Percentiles rank a stretch among this genome's conserved stretches.
Conservation (phyloP, 2,888 invertebrate genomes). For the Drosophila picticornis region DNA sequence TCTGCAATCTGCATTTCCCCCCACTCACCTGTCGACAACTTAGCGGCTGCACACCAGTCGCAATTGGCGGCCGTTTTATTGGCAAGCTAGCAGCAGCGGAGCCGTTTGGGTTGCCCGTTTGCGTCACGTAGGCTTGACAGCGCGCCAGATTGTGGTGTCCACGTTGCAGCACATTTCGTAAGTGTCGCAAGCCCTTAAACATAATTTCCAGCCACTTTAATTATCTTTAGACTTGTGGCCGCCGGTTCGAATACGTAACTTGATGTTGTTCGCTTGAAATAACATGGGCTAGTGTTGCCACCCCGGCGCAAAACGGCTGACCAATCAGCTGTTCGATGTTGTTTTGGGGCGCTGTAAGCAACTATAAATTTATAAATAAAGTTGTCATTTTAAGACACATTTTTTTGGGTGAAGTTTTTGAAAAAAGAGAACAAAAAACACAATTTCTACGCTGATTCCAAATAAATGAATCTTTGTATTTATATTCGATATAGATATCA, state of each 20-base stretch:
- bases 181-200: constrained; percentile 73
- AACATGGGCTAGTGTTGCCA: constrained; percentile 59
- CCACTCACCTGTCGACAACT: constrained; percentile 69
- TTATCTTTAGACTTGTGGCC: constrained; percentile 35
- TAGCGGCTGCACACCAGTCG: constrained; percentile 47
- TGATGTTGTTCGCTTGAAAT: constrained; percentile 64
- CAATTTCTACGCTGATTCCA: neutral
- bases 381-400: constrained; percentile 42
- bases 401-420: neutral
- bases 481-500: neutral
- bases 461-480: neutral
- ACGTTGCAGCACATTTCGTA: constrained; percentile 72
- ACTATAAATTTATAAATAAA: constrained; percentile 46
- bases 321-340: constrained; percentile 61
- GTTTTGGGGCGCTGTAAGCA: constrained; percentile 15
- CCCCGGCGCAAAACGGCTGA: constrained; percentile 51
- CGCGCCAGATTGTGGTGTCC: constrained; percentile 56
- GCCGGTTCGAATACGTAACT: constrained; percentile 68
- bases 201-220: constrained; percentile 59
- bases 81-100: constrained; percentile 1
- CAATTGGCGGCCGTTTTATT: constrained; percentile 10
- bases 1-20: neutral
- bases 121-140: constrained; percentile 48
- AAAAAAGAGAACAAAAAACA: neutral
- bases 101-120: constrained; percentile 17